Evolutionary conservation across 1,140 invertebrate species (phyloP).

Genomic region (Magallana ariakensis): DNA sequence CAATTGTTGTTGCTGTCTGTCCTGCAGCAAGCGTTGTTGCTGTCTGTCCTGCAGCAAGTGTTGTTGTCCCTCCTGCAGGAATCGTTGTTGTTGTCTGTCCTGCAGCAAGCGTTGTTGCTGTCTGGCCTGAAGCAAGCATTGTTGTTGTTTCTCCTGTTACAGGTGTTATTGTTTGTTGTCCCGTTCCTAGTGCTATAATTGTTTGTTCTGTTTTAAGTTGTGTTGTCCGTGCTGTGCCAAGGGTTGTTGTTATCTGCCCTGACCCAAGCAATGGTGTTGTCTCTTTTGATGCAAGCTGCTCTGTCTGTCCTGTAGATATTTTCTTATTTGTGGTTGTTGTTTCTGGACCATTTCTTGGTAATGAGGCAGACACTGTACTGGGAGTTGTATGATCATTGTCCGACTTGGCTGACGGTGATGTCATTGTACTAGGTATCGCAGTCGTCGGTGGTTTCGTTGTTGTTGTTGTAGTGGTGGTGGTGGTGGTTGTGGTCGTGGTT

Average conservation of each 20-base stretch:
- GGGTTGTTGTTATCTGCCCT: neutral
- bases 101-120: neutral
- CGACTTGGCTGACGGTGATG: neutral
- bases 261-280: neutral
- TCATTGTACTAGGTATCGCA: neutral
- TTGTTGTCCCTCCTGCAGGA: neutral
- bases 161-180: too few species aligned
- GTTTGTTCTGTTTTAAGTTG: neutral
- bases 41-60: neutral
- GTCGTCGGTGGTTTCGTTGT: neutral
- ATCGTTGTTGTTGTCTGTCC: neutral
- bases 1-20: neutral
- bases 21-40: neutral
- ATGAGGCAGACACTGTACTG: neutral
- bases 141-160: neutral
- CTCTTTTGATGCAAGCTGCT: neutral
- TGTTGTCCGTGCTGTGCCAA: neutral
- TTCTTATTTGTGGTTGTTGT: neutral
- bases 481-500: neutral
- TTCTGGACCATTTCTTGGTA: neutral
- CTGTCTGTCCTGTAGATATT: neutral
- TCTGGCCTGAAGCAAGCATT: neutral
- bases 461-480: neutral
- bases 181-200: too few species aligned
- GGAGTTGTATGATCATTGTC: neutral